These are phyloP conservation scores for Kuschelorhynchus macadamiae DNA, from an alignment of 2,888 invertebrate species.

Conservation along the genomic window DNA sequence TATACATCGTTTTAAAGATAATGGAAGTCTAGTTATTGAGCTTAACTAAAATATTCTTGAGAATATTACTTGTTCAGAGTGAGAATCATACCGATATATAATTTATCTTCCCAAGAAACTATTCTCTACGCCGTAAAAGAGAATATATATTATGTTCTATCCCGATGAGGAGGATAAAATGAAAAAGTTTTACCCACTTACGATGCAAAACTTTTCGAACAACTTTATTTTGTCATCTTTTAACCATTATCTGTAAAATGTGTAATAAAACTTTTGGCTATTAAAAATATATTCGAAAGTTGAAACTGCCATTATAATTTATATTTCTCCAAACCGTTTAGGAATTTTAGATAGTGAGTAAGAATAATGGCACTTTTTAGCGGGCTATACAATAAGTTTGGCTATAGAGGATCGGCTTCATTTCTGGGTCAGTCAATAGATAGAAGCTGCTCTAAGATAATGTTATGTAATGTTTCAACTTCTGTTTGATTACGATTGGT, in stretches of 20 bases:
- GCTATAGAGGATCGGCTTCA: conserved; percentile 9
- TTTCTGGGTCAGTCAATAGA: conserved; percentile 24
- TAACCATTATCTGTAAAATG: conserved; percentile 36
- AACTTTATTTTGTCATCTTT: conserved; percentile 43
- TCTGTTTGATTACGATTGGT: not conserved
- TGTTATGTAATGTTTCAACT: too few relatives aligned
- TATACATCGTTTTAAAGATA: too few relatives aligned
- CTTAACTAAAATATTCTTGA: too few relatives aligned
- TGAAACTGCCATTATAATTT: conserved; percentile 31
- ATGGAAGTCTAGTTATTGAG: too few relatives aligned
- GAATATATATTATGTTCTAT: conserved; percentile 9
- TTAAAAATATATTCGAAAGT: conserved; percentile 37
- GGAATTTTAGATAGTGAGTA: conserved; percentile 30
- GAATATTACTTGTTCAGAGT: not conserved
- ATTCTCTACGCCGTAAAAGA: conserved; percentile 9
- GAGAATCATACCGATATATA: not conserved
- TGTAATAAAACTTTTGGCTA: conserved; percentile 40
- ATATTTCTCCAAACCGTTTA: conserved; percentile 24
- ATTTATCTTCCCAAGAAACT: conserved; percentile 8
- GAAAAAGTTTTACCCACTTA: conserved; percentile 33
- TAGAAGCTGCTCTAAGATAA: conserved; percentile 4
- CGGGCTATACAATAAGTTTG: conserved; percentile 21
- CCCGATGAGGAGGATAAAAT: conserved; percentile 17
- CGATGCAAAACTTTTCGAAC: conserved; percentile 30
- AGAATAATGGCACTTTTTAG: conserved; percentile 32